phyloP scores from a whole-genome alignment of 92 coral and sea anemone genomes.

The Phymanthus crucifer region DNA sequence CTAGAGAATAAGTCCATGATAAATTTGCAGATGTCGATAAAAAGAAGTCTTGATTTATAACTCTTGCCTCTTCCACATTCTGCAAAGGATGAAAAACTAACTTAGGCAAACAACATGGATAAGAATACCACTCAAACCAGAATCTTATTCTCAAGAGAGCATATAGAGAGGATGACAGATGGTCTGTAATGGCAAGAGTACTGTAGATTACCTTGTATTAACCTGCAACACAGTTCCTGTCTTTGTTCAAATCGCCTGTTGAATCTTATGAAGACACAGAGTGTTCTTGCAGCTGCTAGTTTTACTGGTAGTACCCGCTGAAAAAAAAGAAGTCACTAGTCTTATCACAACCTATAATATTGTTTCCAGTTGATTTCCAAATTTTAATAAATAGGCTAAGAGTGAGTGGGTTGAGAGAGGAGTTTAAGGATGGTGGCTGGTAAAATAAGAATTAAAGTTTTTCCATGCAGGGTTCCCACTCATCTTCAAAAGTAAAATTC shows the following conservation, averaged over 20 bases:
- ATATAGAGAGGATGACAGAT: too few species aligned
- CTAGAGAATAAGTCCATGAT: conserved; percentile 97
- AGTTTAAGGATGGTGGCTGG: too few species aligned
- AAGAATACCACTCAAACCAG: too few species aligned
- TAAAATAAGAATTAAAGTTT: too few species aligned
- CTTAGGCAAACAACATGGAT: too few species aligned
- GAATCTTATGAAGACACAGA: conserved; percentile 85
- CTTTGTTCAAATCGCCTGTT: conserved; percentile 93
- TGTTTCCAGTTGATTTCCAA: too few species aligned
- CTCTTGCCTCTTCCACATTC: conserved; percentile 98
- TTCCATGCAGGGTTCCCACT: too few species aligned
- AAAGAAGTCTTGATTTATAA: conserved; percentile 84
- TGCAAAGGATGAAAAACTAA: conserved; percentile 11
- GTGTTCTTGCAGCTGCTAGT: conserved; percentile 82
- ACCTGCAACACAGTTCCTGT: conserved; percentile 91
- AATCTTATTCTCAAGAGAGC: too few species aligned
- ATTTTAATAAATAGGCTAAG: too few species aligned
- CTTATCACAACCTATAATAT: not conserved
- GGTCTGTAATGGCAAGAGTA: not conserved
- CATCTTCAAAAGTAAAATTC: too few species aligned
- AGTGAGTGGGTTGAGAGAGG: too few species aligned
- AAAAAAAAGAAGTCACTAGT: conserved; percentile 1
- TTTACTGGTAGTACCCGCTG: conserved; percentile 98
- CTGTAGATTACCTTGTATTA: conserved; percentile 79
- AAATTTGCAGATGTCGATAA: conserved; percentile 97